These are phyloP conservation scores for Lethenteron reissneri DNA, from an alignment of 2,113 vertebrate genomes.

Conservation along the genomic window DNA sequence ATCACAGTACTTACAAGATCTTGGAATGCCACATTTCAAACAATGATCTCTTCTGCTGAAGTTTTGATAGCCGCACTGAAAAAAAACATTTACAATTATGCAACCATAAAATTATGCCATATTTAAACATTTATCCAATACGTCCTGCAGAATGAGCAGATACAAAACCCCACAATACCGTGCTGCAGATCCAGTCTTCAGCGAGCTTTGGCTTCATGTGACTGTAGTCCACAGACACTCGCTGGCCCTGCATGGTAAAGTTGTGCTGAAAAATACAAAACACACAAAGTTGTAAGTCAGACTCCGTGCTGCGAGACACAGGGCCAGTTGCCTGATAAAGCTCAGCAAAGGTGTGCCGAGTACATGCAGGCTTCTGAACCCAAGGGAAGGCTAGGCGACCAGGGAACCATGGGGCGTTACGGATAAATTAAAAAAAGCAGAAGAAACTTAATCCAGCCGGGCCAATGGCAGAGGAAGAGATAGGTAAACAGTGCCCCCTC, in stretches of 20 bases:
- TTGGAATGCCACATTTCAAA: constrained; percentile 92
- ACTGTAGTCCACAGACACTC: constrained; percentile 92
- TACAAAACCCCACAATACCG: constrained; percentile 27
- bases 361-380: too few species aligned
- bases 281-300: too few species aligned
- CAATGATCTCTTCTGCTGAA: constrained; percentile 98
- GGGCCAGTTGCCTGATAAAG: too few species aligned
- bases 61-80: constrained; percentile 97
- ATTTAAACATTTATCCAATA: background rate
- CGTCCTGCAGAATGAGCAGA: background rate
- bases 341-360: too few species aligned
- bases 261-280: background rate
- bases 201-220: constrained; percentile 71
- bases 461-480: too few species aligned
- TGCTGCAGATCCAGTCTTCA: constrained; percentile 98
- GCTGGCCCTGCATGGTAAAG: constrained; percentile 62
- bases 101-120: background rate
- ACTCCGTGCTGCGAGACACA: too few species aligned
- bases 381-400: too few species aligned
- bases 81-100: constrained; percentile 21
- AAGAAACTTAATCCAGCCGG: too few species aligned
- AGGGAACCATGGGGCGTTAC: too few species aligned
- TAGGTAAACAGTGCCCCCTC: too few species aligned
- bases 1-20: constrained; percentile 48
- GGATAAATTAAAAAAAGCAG: too few species aligned